Base-by-base conservation (phyloP, 30 jellyfish, hydroid and myxozoan species). In the Aurelia sp. region DNA sequence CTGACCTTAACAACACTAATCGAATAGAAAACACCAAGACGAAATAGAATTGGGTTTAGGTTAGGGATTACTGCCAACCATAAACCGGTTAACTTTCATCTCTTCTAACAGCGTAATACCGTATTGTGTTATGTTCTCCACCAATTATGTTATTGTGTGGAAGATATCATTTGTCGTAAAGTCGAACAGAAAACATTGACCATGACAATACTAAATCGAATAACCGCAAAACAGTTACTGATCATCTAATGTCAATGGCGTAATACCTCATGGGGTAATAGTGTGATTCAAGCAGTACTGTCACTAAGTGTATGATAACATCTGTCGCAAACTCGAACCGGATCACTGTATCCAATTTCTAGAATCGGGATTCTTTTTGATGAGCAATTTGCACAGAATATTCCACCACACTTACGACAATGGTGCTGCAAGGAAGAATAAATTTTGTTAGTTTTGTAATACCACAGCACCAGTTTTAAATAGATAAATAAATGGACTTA, bases 381-480 rank as follows among this genome's bases (percentile, higher is more conserved):
- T 13, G 99, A 79, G 71, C 99, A 94, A 37, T 85, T 50, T 3
- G 96, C 96, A 44, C 99, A 94, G 62, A 94, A 94, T 35, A 94
- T 80, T 3, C 99, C 99, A 1, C 99, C 99, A 73, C 99, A 94
- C 55, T 94, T 94, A 8, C 99, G 97, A 74, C 99, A 94, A 68
- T 94, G 99, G 57, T 94, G 99, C 99, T 94, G 81, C 47, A 72
- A 80, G 58, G 35, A 65, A 71, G 73, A 52, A 17, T 13, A 4
- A 4, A n/a, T 22, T 6, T 4, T 10, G 12, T 13, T 4, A 62
- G 19, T 20, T 30, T 37, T 37, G 50, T 10, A 37, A 37, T 37
- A 37, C 0, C 10, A 37, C 9, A 2, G 50, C 50, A 37, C 50
- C 50, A 1, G 10, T 37, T 35, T 35, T 35, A n/a, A n/a, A n/a